Base-by-base conservation (phyloP, 2,888 invertebrate species). In the Sinohyriopsis cumingii region DNA sequence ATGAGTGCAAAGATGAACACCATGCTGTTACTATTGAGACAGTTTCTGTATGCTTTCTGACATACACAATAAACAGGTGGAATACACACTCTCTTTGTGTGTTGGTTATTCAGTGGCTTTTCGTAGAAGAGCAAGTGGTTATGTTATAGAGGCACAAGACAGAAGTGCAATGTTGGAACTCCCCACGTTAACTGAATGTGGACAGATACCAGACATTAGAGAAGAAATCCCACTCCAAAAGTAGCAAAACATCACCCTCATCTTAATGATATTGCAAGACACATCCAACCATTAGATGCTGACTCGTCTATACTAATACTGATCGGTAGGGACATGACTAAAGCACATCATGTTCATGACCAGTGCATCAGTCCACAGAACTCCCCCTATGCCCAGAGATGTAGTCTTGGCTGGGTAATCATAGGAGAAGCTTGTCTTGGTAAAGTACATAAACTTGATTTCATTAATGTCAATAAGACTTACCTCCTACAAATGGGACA, bases 351-450 rank as follows among this genome's bases (percentile, higher is more conserved):
- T 66, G 73, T 79, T 9, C 53, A 68, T 22, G 68, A 73, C 5
- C 78, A 79, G 62, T 55, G 55, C 15, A 72, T 55, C 1, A 73
- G 76, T 9, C 66, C 68, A 20, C 18, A 5, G 1, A 63, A 61
- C 20, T 60, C 24, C 9, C 73, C 65, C 12, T 76, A 65, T 68
- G 76, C 73, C 7, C 73, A 73, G 28, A n/a, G 61, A 18, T 55
- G 73, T 3, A 24, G 59, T 15, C 55, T 77, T 12, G 71, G 73
- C 0, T 71, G 73, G 73, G 66, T 74, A 0, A 62, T 77, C 15
- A 59, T 79, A 55, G 78, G 76, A 20, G 67, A 78, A 54, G 67
- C 69, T 12, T 79, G 76, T 59, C 59, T 76, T 5, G 77, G 75
- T 1, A 68, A 76, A n/a, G 25, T 71, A 18, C 75, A 76, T 54